A percentile compares a stretch with the other conserved stretches of the same genome.
Evolutionary conservation across 2,888 invertebrate species (phyloP).

Genomic region (Perdita meconis): DNA sequence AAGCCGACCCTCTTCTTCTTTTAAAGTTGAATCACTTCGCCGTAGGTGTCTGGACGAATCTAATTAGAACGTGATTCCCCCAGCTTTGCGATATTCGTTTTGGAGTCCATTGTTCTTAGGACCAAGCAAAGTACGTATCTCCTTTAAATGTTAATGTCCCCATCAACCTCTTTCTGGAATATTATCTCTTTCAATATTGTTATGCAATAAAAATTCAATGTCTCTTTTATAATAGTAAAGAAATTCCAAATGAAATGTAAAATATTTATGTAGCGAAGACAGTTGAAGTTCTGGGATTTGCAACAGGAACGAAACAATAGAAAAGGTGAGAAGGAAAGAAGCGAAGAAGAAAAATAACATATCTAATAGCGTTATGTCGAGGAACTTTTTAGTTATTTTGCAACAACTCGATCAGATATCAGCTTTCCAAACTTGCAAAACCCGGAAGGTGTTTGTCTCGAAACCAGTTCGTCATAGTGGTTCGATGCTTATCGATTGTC

Average conservation of each 20-base stretch:
- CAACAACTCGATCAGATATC: not conserved
- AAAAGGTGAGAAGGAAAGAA: no score
- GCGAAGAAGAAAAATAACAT: not conserved
- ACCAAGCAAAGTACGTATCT: not conserved
- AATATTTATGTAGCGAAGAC: no score
- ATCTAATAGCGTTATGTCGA: not conserved
- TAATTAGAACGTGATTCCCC: conserved; percentile 39
- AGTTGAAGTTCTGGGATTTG: no score
- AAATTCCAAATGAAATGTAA: no score
- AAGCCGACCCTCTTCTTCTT: conserved; percentile 57
- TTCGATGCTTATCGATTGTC: conserved; percentile 37
- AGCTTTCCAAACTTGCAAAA: conserved; percentile 10
- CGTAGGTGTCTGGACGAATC: conserved; percentile 54
- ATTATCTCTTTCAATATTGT: no score
- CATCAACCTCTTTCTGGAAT: no score
- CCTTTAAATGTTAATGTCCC: no score
- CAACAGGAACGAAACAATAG: no score
- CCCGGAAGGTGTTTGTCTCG: conserved; percentile 26
- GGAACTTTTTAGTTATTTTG: conserved; percentile 1
- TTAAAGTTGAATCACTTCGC: conserved; percentile 48
- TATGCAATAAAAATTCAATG: no score
- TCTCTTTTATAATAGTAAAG: no score
- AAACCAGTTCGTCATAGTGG: conserved; percentile 43
- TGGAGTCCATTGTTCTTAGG: not conserved
- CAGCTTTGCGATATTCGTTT: conserved; percentile 1